Evolutionary conservation across 92 coral and sea anemone species (phyloP), one percentile per base, ranked within the genome.

Genomic region (Hydrozoanthus gracilis): DNA sequence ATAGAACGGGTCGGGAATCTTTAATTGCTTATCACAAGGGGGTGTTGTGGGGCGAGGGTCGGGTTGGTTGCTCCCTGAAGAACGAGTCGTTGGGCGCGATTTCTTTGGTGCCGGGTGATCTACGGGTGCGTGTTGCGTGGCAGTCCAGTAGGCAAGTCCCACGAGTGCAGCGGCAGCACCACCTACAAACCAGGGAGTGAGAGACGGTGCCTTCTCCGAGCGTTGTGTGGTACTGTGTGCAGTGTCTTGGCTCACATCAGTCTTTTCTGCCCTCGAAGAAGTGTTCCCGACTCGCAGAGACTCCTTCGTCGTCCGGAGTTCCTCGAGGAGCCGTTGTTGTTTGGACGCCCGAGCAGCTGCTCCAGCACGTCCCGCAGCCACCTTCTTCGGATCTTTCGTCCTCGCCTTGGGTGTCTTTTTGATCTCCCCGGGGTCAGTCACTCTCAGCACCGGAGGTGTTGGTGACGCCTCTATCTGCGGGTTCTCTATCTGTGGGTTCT

Each of bases 241-340:
- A 66, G 10, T 15, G 35, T 52, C 6, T 15, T 66, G 71, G 71
- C 71, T 20, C 71, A 66, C 71, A 0, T 66, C 71, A 66, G 71
- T 15, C 0, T 66, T 66, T 5, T 66, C 71, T 5, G 35, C 8
- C 4, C 0, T 66, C 0, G 39, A 5, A 0, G 71, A 15, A n/a
- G 71, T 66, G 71, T 66, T 14, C 71, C 71, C 71, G 71, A 66
- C 71, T 66, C 39, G 71, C 71, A 66, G 71, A n/a, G 71, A 66
- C 71, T 66, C 71, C 71, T 66, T 66, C 71, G 71, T n/a, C 71
- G 20, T 39, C 71, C 71, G 71, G 71, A 66, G 71, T 39, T 66
- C 71, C 71, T 66, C 71, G 71, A 15, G 71, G 71, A 66, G 71
- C 39, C 71, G 71, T 0, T 66, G 39, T 2, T 66, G 71, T 15